These are phyloP conservation scores for Ceraclea dissimilis DNA, from an alignment of 2,888 invertebrate species.

Conservation along the genomic window DNA sequence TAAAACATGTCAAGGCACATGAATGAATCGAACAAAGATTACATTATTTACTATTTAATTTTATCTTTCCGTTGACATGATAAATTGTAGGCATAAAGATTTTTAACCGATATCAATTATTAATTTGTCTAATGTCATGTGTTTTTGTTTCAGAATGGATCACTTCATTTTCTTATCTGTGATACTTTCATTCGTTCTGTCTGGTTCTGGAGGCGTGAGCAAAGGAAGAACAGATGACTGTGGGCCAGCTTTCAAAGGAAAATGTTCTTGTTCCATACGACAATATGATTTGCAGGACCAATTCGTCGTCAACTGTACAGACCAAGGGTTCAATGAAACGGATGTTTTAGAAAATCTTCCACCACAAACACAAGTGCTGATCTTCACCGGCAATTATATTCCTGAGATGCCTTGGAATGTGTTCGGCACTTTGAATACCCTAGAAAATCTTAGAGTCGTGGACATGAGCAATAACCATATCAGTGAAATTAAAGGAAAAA, in stretches of 20 bases:
- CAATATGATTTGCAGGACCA: constrained; percentile 43
- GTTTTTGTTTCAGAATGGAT: background rate
- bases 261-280: constrained; percentile 49
- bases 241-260: constrained; percentile 16
- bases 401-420: constrained; percentile 60
- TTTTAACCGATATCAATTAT: too few species aligned
- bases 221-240: constrained; percentile 1
- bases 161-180: background rate
- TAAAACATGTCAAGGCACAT: too few species aligned
- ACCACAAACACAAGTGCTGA: constrained; percentile 56
- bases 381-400: constrained; percentile 64
- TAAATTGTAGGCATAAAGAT: too few species aligned
- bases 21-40: too few species aligned
- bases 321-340: constrained; percentile 51
- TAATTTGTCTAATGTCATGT: too few species aligned
- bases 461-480: constrained; percentile 71
- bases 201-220: background rate
- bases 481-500: constrained; percentile 61
- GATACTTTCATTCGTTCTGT: background rate
- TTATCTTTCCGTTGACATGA: too few species aligned
- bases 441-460: constrained; percentile 52
- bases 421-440: constrained; percentile 55
- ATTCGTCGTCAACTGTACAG: constrained; percentile 66
- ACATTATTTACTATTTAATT: too few species aligned
- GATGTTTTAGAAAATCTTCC: constrained; percentile 56